Evolutionary conservation across 2,888 invertebrate genomes (phyloP), one percentile per base, ranked within the genome.

Genomic region (Boloria selene): DNA sequence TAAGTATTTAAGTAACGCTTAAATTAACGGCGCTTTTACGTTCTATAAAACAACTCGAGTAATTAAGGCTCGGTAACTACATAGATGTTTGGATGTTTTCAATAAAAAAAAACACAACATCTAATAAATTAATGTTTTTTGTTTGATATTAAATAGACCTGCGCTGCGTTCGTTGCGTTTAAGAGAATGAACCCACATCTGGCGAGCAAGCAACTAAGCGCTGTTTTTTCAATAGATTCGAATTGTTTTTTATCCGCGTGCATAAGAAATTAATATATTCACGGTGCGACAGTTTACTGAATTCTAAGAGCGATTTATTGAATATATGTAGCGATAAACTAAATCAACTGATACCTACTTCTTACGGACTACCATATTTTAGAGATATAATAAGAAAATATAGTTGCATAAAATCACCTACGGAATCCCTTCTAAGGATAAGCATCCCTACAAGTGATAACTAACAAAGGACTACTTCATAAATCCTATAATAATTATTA

Each of bases 161-260:
- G 44, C 52, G 45, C 18, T 61, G 50, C 16, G 16, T 49, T 10
- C 10, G 42, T 52, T 38, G 7, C 31, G 7, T 10, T 3, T 38
- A 72, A 65, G 69, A 65, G 53, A 67, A 65, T 60, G 53, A 17
- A 52, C 61, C 70, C 61, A 75, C 76, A 76, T 76, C 74, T 76
- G 76, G 76, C 75, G 61, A 61, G 72, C 76, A 76, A 56, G 22
- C 22, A 44, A 45, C 31, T 38, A 38, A 38, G 31, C 31, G 31
- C 31, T 38, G 31, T 38, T 38, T 38, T 31, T 7, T 38, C 7
- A 38, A 38, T 7, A 10, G 31, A 38, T 38, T 38, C 31, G 31
- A 38, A 38, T 10, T 10, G 31, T 7, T 38, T 2, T 38, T 38
- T 10, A 10, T 38, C 7, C 3, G 31, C 7, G 31, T 38, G 31